phyloP scores from a whole-genome alignment of 1,140 invertebrate genomes.

The Aphaenogaster floridana region DNA sequence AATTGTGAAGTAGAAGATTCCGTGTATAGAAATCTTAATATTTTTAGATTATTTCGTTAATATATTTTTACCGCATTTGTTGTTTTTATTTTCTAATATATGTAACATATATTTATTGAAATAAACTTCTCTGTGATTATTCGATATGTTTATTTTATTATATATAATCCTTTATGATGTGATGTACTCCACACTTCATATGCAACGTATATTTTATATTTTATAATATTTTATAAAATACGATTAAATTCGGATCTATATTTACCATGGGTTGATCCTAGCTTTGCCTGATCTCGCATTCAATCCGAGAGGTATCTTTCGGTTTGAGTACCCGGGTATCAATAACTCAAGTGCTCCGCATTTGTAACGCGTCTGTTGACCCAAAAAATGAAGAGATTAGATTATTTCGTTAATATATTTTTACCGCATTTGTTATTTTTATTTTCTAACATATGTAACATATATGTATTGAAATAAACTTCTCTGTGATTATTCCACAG shows the following conservation, averaged over 20 bases:
- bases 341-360: conserved; percentile 35
- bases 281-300: background rate
- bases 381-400: conserved; percentile 43
- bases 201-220: background rate
- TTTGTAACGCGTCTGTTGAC: conserved; percentile 34
- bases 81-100: background rate
- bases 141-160: conserved; percentile 9
- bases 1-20: background rate
- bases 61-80: background rate
- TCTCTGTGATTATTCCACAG: background rate
- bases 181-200: background rate
- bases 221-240: background rate
- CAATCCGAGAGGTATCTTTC: conserved; percentile 18
- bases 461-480: background rate
- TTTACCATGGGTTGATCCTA: background rate
- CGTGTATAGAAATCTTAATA: background rate
- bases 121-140: background rate
- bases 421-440: background rate
- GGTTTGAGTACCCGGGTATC: background rate
- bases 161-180: background rate
- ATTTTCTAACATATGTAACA: background rate
- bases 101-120: background rate
- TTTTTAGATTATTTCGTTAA: background rate
- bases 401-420: background rate
- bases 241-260: background rate